Base-by-base conservation (phyloP, 2,888 invertebrate genomes). In the Pteria penguin region DNA sequence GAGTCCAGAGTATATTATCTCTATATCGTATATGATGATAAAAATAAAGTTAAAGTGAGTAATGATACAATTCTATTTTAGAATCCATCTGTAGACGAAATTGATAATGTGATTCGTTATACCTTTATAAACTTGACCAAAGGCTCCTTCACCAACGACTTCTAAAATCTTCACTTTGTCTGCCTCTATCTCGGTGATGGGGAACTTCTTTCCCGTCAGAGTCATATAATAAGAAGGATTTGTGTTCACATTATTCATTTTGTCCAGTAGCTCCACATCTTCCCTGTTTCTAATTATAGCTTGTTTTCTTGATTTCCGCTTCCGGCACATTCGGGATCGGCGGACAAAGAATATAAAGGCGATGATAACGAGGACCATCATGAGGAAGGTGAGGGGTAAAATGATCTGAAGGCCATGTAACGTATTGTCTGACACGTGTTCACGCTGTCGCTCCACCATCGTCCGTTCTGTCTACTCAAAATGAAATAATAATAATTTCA, bases 51-150 rank as follows among this genome's bases (percentile, higher is more conserved):
- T n/a, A n/a, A n/a, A n/a, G n/a, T n/a, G n/a, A n/a, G n/a, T n/a
- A n/a, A n/a, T n/a, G n/a, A n/a, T n/a, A n/a, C n/a, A n/a, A 24
- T 60, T 26, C 8, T 24, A 18, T 58, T 24, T 18, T 4, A 63
- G 14, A 11, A 24, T 27, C 3, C 29, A 68, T 1, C n/a, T 27
- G 31, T 2, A 31, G 4, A 11, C 45, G 45, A 11, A 11, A 8
- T 24, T 26, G 11, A 3, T 58, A n/a, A 33, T 63, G 4, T n/a
- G 5, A 32, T 29, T 57, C 18, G 2, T 90, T 91, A 86, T 92
- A 96, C 97, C 97, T 95, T 96, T 96, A 90, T 95, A 96, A 60
- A 97, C 97, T 93, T 96, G 96, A 33, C 97, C 97, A 87, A 96
- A 97, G 88, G 96, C 96, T 0, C 97, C 97, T 91, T 97, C 96